Base-by-base conservation (phyloP, 2,888 invertebrate genomes). In the Rhabditophanes sp. region DNA sequence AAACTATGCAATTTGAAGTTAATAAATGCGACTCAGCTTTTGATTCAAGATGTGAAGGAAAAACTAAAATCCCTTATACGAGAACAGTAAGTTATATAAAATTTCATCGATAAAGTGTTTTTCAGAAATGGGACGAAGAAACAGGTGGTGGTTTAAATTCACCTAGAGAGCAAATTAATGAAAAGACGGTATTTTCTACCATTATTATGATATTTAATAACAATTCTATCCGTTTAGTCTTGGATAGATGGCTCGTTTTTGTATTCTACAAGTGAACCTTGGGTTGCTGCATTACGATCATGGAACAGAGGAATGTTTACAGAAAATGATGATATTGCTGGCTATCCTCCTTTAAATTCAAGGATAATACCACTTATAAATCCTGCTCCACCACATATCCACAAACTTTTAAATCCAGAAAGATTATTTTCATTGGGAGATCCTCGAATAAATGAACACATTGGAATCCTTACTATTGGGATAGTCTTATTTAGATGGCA, bases 161-260 rank as follows among this genome's bases (percentile, higher is more conserved):
- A 56, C 93, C 93, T 0, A 73, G 93, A 50, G 87, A 88, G 72
- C 93, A 93, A 77, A 87, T 87, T 72, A 5, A 25, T 28, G 12
- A 25, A 6, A 21, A 20, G 2, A n/a, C n/a, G n/a, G n/a, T n/a
- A n/a, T n/a, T n/a, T n/a, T n/a, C n/a, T n/a, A n/a, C n/a, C n/a
- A n/a, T n/a, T n/a, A n/a, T n/a, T n/a, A n/a, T n/a, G n/a, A n/a
- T n/a, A n/a, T n/a, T n/a, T n/a, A n/a, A n/a, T n/a, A n/a, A n/a
- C n/a, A n/a, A n/a, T n/a, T n/a, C n/a, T n/a, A n/a, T n/a, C n/a
- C n/a, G n/a, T n/a, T n/a, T n/a, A n/a, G n/a, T n/a, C n/a, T n/a
- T 93, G 88, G 87, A 87, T 96, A 61, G 96, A 96, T 69, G 93
- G 82, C 43, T 90, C 88, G 70, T 93, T 90, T 71, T 78, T 96